Evolutionary conservation across 2,797 vertebrate genomes (phyloP).

Genomic region (Sandelia bainsii): DNA sequence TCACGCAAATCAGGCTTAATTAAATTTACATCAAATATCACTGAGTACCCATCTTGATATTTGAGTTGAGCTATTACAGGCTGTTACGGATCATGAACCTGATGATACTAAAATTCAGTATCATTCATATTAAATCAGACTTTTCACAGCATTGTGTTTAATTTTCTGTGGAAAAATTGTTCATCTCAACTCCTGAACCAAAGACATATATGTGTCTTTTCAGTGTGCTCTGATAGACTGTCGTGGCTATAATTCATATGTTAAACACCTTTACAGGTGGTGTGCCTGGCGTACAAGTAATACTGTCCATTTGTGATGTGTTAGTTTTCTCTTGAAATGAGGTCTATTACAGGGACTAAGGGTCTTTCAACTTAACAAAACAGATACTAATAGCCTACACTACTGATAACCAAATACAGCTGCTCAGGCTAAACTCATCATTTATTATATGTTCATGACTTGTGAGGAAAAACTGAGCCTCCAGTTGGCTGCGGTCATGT

Average conservation of each 20-base stretch:
- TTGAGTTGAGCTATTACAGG: neutral
- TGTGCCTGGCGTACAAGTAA: neutral
- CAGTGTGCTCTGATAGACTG: neutral
- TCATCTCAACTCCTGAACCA: neutral
- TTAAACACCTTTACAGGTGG: neutral
- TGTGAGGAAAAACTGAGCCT: slow-evolving; percentile 61
- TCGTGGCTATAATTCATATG: neutral
- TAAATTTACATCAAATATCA: neutral
- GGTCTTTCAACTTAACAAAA: slow-evolving; percentile 26
- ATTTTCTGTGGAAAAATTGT: neutral
- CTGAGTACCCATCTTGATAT: neutral
- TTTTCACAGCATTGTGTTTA: neutral
- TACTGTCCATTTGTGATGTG: neutral
- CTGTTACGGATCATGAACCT: neutral
- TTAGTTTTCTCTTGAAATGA: slow-evolving; percentile 2
- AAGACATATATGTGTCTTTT: slow-evolving; percentile 7
- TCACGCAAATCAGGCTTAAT: neutral
- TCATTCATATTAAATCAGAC: neutral
- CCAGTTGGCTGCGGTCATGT: slow-evolving; percentile 50
- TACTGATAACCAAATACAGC: slow-evolving; percentile 68
- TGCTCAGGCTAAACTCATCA: slow-evolving; percentile 59
- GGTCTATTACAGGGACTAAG: neutral
- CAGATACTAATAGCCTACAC: slow-evolving; percentile 18
- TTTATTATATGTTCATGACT: slow-evolving; percentile 52
- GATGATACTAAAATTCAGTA: no score